Conservation (phyloP, 2,113 vertebrate species). For the Petrocephalus zakoni region DNA sequence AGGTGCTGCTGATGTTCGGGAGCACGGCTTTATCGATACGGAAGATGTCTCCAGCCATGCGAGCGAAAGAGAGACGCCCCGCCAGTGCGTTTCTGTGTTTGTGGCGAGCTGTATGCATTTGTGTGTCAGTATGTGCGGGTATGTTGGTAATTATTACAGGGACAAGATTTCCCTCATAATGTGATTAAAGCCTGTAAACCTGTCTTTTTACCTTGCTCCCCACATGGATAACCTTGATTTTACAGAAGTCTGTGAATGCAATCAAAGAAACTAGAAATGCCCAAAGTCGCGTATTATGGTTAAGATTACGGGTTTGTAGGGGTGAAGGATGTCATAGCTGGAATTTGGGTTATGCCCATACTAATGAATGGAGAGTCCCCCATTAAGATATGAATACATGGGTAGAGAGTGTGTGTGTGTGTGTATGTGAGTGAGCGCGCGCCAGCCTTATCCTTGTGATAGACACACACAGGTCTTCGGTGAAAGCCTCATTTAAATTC, state of each 20-base stretch:
- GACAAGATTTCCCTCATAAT: too few relatives aligned
- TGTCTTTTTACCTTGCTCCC: too few relatives aligned
- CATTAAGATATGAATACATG: too few relatives aligned
- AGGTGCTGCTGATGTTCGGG: neutral
- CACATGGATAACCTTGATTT: too few relatives aligned
- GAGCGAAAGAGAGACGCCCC: neutral
- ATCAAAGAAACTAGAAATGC: too few relatives aligned
- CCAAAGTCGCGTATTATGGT: too few relatives aligned
- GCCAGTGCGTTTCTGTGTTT: neutral
- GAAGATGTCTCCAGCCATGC: neutral
- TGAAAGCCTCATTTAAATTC: constrained; percentile 16
- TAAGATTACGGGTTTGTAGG: too few relatives aligned
- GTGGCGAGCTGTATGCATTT: constrained; percentile 29
- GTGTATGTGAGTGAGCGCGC: constrained; percentile 32
- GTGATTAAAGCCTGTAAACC: too few relatives aligned
- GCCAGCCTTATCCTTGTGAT: constrained; percentile 25
- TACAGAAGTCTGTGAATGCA: too few relatives aligned
- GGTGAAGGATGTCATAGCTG: too few relatives aligned
- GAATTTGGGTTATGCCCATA: too few relatives aligned
- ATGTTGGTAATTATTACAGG: constrained; percentile 17
- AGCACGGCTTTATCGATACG: neutral
- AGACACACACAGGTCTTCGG: neutral
- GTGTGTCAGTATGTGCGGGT: constrained; percentile 35
- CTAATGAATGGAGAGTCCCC: too few relatives aligned
- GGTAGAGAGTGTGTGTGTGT: constrained; percentile 34